A percentile compares a stretch with the other conserved stretches of the same genome.
Evolutionary conservation across 2,797 vertebrate genomes (phyloP).

Genomic region (Hydrolagus colliei): DNA sequence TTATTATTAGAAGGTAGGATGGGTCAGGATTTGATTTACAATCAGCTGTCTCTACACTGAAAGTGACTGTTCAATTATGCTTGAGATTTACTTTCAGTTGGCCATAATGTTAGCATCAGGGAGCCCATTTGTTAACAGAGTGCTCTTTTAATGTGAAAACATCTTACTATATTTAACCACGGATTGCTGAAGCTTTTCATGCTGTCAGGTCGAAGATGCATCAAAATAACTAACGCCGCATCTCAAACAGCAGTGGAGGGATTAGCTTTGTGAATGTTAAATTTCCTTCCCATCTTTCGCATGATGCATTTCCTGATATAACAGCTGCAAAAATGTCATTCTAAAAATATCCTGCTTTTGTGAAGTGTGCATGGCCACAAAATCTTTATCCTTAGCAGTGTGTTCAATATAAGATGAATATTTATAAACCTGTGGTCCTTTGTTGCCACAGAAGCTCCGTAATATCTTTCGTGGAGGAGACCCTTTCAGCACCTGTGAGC

Average conservation of each 20-base stretch:
- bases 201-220: background rate
- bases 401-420: constrained; percentile 1
- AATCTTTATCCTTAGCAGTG: background rate
- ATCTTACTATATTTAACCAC: constrained; percentile 19
- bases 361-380: background rate
- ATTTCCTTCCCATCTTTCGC: background rate
- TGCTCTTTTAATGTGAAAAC: constrained; percentile 26
- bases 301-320: background rate
- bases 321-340: background rate
- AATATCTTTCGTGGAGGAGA: constrained; percentile 8
- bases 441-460: background rate
- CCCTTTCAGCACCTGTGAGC: background rate
- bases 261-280: constrained; percentile 1
- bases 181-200: background rate
- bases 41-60: background rate
- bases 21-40: constrained; percentile 21
- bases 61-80: constrained; percentile 24
- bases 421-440: background rate
- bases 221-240: constrained; percentile 19
- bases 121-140: constrained; percentile 13
- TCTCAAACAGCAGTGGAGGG: constrained; percentile 1
- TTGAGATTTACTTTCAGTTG: constrained; percentile 11
- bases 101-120: constrained; percentile 9
- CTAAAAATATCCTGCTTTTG: background rate
- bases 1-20: background rate